phyloP scores from a whole-genome alignment of 92 coral and sea anemone species.

The Actinostola sp. region DNA sequence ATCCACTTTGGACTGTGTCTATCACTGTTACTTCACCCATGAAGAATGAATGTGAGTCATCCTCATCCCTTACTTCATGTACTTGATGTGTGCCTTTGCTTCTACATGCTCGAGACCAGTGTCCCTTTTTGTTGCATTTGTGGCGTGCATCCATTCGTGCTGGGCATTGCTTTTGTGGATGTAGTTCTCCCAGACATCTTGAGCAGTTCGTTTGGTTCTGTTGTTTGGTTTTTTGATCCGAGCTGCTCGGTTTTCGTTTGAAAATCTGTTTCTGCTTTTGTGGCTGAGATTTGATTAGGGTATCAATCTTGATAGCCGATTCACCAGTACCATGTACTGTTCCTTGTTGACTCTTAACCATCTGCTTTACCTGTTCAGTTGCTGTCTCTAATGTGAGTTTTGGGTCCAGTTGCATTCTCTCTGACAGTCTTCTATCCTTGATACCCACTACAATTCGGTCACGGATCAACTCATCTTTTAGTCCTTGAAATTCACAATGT shows the following conservation, averaged over 20 bases:
- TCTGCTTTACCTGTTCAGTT: slow-evolving; percentile 21
- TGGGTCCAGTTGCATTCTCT: slow-evolving; percentile 45
- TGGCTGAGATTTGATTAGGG: background rate
- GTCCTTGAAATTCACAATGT: slow-evolving; percentile 7
- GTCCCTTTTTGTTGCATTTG: slow-evolving; percentile 39
- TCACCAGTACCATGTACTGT: background rate
- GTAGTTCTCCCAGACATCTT: slow-evolving; percentile 24
- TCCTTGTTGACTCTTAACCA: slow-evolving; percentile 29
- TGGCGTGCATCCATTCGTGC: slow-evolving; percentile 25
- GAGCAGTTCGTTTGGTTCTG: slow-evolving; percentile 21
- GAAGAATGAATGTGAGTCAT: too few relatives aligned
- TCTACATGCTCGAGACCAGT: slow-evolving; percentile 44
- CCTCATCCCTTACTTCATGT: too few relatives aligned
- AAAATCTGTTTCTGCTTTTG: background rate
- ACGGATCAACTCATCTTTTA: slow-evolving; percentile 19
- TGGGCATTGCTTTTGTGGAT: slow-evolving; percentile 30
- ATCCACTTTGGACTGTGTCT: too few relatives aligned
- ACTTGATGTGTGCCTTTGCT: too few relatives aligned
- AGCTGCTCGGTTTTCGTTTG: background rate
- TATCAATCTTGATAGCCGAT: background rate
- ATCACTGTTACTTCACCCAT: too few relatives aligned
- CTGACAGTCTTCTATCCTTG: slow-evolving; percentile 19
- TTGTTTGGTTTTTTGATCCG: background rate
- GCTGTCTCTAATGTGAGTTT: slow-evolving; percentile 31
- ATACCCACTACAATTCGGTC: slow-evolving; percentile 47